Evolutionary conservation across 2,888 invertebrate species (phyloP).

Genomic region (Heterodera filipjevi): DNA sequence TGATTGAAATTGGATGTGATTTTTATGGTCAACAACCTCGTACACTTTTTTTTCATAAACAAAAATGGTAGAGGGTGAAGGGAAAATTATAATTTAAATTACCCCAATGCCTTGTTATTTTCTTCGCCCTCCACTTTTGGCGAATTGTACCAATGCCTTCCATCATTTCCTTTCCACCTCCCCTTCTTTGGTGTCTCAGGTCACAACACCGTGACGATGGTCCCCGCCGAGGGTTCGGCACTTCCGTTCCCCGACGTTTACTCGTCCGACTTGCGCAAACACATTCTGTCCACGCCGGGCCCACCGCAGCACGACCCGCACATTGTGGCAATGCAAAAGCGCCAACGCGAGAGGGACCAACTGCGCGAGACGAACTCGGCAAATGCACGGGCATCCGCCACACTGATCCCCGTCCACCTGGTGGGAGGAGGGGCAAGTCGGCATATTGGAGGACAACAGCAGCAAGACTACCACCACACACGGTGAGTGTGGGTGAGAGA

Average conservation of each 20-base stretch:
- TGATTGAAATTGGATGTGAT: too few relatives aligned
- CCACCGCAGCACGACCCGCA: constrained; percentile 31
- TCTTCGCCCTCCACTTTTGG: too few relatives aligned
- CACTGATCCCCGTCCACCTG: constrained; percentile 22
- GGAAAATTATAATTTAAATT: too few relatives aligned
- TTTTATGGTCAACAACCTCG: too few relatives aligned
- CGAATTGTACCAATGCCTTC: neutral
- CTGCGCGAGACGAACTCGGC: constrained; percentile 23
- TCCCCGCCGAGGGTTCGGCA: constrained; percentile 58
- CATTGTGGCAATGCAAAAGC: constrained; percentile 28
- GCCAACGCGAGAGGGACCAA: constrained; percentile 24
- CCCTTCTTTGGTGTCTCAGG: constrained; percentile 39
- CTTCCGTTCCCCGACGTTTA: constrained; percentile 62
- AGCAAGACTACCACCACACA: neutral
- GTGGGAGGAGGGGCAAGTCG: neutral
- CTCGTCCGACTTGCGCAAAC: constrained; percentile 52
- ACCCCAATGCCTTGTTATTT: too few relatives aligned
- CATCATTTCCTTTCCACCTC: neutral
- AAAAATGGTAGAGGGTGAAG: too few relatives aligned
- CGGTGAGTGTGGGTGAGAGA: constrained; percentile 1
- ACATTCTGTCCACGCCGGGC: constrained; percentile 40
- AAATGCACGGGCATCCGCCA: constrained; percentile 15
- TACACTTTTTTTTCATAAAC: too few relatives aligned
- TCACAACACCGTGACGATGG: constrained; percentile 53
- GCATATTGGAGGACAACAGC: neutral